Conservation (phyloP, 2,888 invertebrate genomes). For the Lithophane socia region DNA sequence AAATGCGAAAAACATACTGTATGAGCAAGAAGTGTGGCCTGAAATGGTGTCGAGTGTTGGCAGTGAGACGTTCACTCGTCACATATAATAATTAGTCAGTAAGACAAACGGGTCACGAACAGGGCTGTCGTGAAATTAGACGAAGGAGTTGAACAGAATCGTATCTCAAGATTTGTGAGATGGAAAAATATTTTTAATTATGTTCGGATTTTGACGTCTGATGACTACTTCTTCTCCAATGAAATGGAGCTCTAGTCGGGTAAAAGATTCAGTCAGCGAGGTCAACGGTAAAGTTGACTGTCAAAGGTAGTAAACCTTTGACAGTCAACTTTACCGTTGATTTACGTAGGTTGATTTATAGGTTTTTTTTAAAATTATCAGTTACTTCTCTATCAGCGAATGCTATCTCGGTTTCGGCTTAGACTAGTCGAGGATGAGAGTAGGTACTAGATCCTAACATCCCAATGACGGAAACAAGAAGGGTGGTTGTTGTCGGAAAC, state of each 20-base stretch:
- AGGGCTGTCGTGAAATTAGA: slow-evolving; percentile 69
- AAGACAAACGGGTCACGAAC: slow-evolving; percentile 72
- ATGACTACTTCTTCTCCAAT: neutral
- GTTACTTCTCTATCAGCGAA: neutral
- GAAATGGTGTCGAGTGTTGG: slow-evolving; percentile 68
- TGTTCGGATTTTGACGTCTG: neutral
- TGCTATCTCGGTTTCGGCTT: neutral
- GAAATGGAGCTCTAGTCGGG: too few relatives aligned
- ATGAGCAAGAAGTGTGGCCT: slow-evolving; percentile 58
- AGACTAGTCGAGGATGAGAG: neutral
- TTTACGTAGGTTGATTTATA: too few relatives aligned
- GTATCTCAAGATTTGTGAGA: neutral
- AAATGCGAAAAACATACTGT: slow-evolving; percentile 19
- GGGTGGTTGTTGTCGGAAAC: neutral
- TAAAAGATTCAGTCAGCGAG: too few relatives aligned
- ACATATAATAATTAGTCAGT: slow-evolving; percentile 77
- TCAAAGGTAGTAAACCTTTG: too few relatives aligned
- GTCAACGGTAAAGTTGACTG: neutral
- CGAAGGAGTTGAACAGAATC: neutral
- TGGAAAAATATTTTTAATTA: neutral
- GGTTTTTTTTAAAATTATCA: too few relatives aligned
- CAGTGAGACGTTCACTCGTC: slow-evolving; percentile 75
- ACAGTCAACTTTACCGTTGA: too few relatives aligned
- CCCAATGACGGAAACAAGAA: neutral
- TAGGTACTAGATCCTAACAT: too few relatives aligned